Evolutionary conservation across 2,888 invertebrate species (phyloP).

Genomic region (Dicranocentrus wangi): DNA sequence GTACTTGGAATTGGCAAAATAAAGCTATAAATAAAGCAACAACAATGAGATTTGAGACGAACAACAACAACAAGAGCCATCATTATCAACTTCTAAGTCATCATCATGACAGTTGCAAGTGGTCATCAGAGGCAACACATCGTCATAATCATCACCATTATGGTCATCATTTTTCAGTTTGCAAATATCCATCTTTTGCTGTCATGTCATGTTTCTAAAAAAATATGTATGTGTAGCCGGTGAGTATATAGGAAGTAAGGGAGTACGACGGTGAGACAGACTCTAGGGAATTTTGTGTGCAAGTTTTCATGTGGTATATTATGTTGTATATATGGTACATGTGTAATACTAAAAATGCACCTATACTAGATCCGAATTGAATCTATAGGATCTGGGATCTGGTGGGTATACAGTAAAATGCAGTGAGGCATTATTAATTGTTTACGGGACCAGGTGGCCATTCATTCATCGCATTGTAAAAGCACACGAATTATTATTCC

Average conservation of each 20-base stretch:
- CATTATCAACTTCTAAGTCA: not conserved
- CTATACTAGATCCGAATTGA: too few species aligned
- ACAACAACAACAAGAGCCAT: constrained; percentile 38
- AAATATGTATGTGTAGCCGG: too few species aligned
- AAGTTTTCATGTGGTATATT: too few species aligned
- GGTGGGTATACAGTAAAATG: too few species aligned
- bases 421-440: constrained; percentile 2
- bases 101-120: constrained; percentile 43
- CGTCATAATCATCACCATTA: constrained; percentile 22
- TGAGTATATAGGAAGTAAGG: too few species aligned
- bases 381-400: too few species aligned
- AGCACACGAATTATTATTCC: not conserved
- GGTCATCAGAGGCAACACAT: constrained; percentile 16
- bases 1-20: constrained; percentile 28
- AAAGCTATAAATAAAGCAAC: constrained; percentile 24
- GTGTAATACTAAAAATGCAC: too few species aligned
- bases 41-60: constrained; percentile 25
- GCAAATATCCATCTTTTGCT: constrained; percentile 23
- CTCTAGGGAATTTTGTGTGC: too few species aligned
- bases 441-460: constrained; percentile 5
- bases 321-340: too few species aligned
- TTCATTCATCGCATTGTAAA: not conserved
- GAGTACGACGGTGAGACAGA: too few species aligned
- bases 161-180: constrained; percentile 50
- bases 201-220: constrained; percentile 33